These are phyloP conservation scores for Gallinago jamesoni DNA, from an alignment of 2,113 vertebrate genomes.

Conservation along the genomic window DNA sequence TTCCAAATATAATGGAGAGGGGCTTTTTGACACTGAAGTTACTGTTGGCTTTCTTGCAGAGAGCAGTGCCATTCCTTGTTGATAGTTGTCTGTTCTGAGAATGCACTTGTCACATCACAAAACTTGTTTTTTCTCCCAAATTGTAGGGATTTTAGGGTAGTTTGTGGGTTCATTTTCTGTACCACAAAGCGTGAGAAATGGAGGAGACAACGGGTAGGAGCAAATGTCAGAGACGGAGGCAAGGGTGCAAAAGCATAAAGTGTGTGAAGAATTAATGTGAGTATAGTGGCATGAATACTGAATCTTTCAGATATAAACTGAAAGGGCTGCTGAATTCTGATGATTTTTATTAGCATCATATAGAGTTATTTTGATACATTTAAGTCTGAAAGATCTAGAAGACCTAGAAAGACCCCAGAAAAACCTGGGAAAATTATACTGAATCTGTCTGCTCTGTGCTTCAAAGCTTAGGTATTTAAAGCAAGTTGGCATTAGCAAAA, in stretches of 20 bases:
- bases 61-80: not conserved
- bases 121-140: not conserved
- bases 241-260: not conserved
- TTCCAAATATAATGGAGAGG: not conserved
- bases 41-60: not conserved
- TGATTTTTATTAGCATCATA: not conserved
- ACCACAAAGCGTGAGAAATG: fast-evolving
- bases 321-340: not conserved
- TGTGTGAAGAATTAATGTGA: not conserved
- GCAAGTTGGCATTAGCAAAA: not conserved
- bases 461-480: not conserved
- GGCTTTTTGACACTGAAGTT: not conserved
- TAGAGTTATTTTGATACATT: not conserved
- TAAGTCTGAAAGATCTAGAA: not conserved
- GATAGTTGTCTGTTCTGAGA: not conserved
- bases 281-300: not conserved
- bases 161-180: not conserved
- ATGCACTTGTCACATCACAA: fast-evolving
- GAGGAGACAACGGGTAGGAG: not conserved
- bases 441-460: not conserved
- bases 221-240: not conserved
- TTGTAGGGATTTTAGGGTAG: not conserved
- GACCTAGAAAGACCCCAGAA: not conserved
- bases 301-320: not conserved
- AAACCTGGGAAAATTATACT: not conserved